These are phyloP conservation scores for Drosophila guanche DNA, from an alignment of 1,140 invertebrate species.

Conservation along the genomic window DNA sequence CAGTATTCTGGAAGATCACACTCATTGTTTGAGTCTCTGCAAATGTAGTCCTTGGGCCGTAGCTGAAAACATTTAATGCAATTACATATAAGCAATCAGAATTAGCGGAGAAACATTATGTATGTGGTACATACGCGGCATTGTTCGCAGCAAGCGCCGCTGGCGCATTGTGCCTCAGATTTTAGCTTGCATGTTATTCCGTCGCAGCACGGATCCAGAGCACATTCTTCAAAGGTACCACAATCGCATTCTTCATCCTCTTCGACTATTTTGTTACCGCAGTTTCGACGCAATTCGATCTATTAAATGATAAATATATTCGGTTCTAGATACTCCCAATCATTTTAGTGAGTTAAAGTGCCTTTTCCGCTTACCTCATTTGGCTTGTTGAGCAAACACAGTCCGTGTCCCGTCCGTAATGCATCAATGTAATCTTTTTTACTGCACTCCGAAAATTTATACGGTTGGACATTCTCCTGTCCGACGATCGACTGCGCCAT, in stretches of 20 bases:
- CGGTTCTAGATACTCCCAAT: too few relatives aligned
- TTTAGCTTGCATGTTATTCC: conserved; percentile 96
- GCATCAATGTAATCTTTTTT: conserved; percentile 93
- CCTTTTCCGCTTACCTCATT: conserved; percentile 88
- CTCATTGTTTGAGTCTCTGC: conserved; percentile 93
- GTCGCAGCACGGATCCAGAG: conserved; percentile 96
- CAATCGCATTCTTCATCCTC: conserved; percentile 98
- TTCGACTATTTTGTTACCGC: conserved; percentile 97
- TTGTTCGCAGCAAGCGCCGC: conserved; percentile 95
- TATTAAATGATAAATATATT: conserved; percentile 50
- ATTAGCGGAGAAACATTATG: too few relatives aligned
- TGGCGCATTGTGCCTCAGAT: conserved; percentile 95
- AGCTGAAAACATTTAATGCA: conserved; percentile 85
- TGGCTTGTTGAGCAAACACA: conserved; percentile 95
- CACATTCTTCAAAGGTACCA: conserved; percentile 93
- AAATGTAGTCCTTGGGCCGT: conserved; percentile 89
- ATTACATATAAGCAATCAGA: background rate
- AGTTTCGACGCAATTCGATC: conserved; percentile 89
- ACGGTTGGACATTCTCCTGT: conserved; percentile 94
- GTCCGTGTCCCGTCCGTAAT: conserved; percentile 90
- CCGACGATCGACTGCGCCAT: conserved; percentile 97
- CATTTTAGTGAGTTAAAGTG: too few relatives aligned
- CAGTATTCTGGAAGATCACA: conserved; percentile 98
- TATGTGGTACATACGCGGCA: conserved; percentile 89
- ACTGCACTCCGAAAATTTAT: conserved; percentile 96